These are phyloP conservation scores for Acrobeloides nanus DNA, from an alignment of 2,888 invertebrate species.

Conservation along the genomic window DNA sequence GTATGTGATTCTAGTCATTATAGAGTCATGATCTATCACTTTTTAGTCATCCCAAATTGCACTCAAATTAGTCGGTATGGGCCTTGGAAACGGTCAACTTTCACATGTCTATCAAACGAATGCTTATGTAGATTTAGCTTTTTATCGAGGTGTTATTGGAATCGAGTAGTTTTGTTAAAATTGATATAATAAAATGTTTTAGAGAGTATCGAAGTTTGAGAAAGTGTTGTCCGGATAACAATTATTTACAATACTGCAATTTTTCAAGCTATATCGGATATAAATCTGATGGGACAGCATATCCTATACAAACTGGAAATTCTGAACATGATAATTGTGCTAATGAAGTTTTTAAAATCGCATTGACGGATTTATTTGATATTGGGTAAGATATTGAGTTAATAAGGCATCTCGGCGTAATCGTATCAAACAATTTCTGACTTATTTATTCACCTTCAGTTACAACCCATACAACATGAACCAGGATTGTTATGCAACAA, in stretches of 20 bases:
- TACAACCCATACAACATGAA: no score
- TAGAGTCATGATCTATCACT: no score
- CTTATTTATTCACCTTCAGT: no score
- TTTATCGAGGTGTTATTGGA: conserved; percentile 14
- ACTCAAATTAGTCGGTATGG: conserved; percentile 21
- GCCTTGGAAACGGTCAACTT: conserved; percentile 34
- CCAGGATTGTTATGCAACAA: no score
- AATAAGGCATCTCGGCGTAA: no score
- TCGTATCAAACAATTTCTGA: no score
- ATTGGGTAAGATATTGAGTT: background rate
- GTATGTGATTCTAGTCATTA: no score
- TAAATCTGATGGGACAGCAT: background rate
- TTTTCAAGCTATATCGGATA: background rate
- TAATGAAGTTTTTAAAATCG: background rate
- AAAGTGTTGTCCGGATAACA: no score
- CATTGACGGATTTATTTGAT: conserved; percentile 21
- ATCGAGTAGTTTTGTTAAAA: conserved; percentile 11
- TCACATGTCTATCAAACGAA: conserved; percentile 29
- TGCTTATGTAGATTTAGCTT: conserved; percentile 6
- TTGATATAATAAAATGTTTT: no score
- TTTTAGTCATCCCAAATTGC: background rate
- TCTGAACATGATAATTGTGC: background rate
- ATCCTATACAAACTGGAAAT: background rate
- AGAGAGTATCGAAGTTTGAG: no score
- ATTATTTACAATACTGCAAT: background rate